Conservation (phyloP, 2,113 vertebrate genomes). For the Melanerpes formicivorus region DNA sequence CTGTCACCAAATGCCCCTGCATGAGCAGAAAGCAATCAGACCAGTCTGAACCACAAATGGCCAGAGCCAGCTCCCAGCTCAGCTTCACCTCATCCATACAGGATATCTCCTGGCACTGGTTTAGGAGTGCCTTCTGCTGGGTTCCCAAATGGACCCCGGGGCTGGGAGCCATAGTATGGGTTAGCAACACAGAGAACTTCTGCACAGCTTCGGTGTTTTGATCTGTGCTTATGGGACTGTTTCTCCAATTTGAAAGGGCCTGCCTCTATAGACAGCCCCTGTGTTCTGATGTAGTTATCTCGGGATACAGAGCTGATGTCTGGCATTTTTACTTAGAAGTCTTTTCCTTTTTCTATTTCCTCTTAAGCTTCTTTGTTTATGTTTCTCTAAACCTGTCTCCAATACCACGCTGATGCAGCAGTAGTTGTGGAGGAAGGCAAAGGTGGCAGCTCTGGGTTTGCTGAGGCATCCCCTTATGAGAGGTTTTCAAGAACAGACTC, state of each 20-base stretch:
- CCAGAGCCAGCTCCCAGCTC: accelerated
- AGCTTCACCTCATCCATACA: accelerated
- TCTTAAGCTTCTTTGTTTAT: background rate
- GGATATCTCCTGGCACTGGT: accelerated
- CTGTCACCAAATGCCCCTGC: background rate
- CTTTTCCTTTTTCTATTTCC: background rate
- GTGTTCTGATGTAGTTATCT: background rate
- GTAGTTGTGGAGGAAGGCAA: background rate
- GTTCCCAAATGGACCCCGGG: accelerated
- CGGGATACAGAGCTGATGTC: background rate
- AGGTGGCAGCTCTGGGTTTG: background rate
- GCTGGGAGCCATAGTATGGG: background rate
- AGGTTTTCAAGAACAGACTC: background rate
- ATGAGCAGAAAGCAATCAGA: background rate
- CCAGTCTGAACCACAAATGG: accelerated
- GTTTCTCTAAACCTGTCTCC: background rate
- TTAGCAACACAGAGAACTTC: background rate
- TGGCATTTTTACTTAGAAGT: background rate
- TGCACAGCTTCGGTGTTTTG: background rate
- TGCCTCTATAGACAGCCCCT: background rate
- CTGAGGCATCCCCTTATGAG: background rate
- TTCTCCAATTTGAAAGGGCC: background rate
- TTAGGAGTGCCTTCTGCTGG: background rate
- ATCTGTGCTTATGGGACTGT: background rate
- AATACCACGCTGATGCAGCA: background rate